These are phyloP conservation scores for Platorchestia sp. DNA, from an alignment of 1,140 invertebrate genomes.

Conservation along the genomic window DNA sequence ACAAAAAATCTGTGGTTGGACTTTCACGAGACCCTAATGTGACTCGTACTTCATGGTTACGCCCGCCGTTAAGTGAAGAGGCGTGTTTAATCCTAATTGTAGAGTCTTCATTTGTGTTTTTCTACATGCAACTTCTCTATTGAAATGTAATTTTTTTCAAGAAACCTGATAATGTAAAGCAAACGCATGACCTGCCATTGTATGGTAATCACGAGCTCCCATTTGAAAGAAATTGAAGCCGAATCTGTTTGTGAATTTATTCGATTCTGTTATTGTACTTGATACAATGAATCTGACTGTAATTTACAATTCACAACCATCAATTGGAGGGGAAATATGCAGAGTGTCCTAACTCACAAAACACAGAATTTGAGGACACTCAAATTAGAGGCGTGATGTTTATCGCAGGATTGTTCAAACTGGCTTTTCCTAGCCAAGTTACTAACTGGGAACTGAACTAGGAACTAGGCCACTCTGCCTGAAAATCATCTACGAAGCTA, in stretches of 20 bases:
- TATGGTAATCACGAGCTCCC: not conserved
- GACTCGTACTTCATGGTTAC: not conserved
- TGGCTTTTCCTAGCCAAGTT: no score
- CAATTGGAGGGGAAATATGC: no score
- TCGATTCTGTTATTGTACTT: not conserved
- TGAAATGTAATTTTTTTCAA: not conserved
- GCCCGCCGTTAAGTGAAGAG: not conserved
- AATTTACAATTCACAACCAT: no score
- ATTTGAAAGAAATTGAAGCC: not conserved
- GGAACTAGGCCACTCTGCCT: no score
- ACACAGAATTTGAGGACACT: no score
- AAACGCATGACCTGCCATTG: not conserved
- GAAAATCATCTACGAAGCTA: no score
- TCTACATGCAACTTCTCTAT: not conserved
- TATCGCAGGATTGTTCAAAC: no score
- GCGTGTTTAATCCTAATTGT: not conserved
- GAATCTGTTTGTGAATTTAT: not conserved
- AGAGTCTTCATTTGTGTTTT: not conserved
- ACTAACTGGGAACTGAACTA: no score
- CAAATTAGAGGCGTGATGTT: no score
- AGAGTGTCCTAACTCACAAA: no score
- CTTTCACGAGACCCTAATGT: not conserved
- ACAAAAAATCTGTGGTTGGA: not conserved
- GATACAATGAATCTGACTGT: no score
- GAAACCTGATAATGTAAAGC: not conserved